phyloP scores from a whole-genome alignment of 2,113 vertebrate species.

The Zapus hudsonius region DNA sequence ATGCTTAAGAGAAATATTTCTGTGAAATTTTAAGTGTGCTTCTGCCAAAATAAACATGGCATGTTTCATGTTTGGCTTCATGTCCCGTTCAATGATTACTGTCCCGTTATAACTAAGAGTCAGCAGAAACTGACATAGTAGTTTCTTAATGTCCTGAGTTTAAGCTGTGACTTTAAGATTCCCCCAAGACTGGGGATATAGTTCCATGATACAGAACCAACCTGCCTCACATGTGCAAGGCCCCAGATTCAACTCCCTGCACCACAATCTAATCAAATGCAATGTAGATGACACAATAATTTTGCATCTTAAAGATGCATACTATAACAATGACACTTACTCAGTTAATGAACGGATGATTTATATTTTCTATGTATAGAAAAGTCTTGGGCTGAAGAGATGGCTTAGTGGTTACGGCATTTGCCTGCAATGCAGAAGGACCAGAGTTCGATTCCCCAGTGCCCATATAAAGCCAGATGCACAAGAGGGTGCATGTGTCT shows the following conservation, averaged over 20 bases:
- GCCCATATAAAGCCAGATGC: no score
- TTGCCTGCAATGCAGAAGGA: no score
- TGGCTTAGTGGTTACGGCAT: no score
- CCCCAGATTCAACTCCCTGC: neutral
- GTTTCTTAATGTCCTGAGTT: neutral
- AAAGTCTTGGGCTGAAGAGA: neutral
- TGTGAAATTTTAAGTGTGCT: neutral
- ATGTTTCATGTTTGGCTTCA: neutral
- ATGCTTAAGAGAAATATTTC: conserved; percentile 6
- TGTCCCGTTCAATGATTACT: neutral
- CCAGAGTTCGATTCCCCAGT: no score
- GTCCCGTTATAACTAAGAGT: neutral
- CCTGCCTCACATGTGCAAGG: neutral
- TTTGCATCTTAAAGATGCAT: neutral
- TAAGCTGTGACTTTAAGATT: neutral
- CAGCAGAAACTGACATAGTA: neutral
- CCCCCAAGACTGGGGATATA: neutral
- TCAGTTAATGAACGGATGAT: neutral
- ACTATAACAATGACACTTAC: neutral
- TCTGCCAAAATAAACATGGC: conserved; percentile 17
- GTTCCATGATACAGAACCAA: neutral
- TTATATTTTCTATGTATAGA: neutral
- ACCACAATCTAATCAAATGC: neutral
- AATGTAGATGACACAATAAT: neutral
- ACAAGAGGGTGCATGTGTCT: no score